Percentiles rank a stretch among this genome's conserved stretches.
Evolutionary conservation across 2,113 vertebrate species (phyloP).

Genomic region (Maccullochella peelii): DNA sequence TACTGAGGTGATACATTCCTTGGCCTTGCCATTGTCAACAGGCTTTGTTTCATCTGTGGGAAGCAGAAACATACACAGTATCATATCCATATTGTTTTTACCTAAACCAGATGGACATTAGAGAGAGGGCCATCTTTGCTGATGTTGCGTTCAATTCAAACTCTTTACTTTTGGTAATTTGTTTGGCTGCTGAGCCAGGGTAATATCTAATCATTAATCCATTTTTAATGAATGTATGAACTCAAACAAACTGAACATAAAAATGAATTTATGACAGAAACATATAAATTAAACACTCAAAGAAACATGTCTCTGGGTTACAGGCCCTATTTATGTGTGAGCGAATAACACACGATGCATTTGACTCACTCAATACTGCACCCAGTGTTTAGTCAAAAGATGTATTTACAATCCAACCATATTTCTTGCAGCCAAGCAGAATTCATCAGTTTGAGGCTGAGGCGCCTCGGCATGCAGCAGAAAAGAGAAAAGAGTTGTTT

Average conservation of each 20-base stretch:
- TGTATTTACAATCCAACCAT: no score
- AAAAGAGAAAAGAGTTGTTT: not conserved
- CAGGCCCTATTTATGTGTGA: not conserved
- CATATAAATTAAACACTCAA: no score
- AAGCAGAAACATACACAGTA: constrained; percentile 10
- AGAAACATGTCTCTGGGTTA: no score
- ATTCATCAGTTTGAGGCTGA: no score
- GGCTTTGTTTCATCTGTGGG: constrained; percentile 25
- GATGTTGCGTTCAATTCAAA: not conserved
- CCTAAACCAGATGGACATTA: not conserved
- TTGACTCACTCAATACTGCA: not conserved
- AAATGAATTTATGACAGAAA: no score
- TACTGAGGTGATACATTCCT: not conserved
- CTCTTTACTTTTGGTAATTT: no score
- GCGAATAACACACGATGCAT: not conserved
- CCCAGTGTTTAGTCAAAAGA: not conserved
- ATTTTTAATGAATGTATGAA: no score
- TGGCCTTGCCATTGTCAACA: not conserved
- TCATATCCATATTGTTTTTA: not conserved
- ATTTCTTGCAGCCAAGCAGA: no score
- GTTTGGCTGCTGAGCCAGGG: no score
- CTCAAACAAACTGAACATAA: no score
- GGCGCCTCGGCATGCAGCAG: not conserved
- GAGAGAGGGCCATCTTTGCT: not conserved
- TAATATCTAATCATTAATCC: no score